Base-by-base conservation (phyloP, 2,888 invertebrate species). In the Oxytorus armatus region DNA sequence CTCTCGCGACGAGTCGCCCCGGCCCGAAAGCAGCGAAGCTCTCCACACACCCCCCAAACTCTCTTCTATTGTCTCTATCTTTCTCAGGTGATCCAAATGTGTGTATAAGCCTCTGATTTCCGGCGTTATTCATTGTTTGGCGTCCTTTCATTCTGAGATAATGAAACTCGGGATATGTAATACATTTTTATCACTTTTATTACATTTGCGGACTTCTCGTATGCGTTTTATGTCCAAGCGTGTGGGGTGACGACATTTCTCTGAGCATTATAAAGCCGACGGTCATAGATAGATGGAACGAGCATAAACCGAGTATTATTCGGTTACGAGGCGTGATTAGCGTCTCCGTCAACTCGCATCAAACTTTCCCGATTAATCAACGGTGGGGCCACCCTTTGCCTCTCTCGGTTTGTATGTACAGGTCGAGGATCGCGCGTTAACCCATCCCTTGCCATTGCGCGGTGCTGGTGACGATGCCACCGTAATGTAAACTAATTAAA, bases 401-500 rank as follows among this genome's bases (percentile, higher is more conserved):
- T 66, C 57, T 16, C 61, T 70, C 79, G 14, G 33, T 66, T 8
- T 47, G 59, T 55, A 63, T 55, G 42, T 55, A 23, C n/a, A 44
- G 25, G 14, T 16, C 5, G 49, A 78, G 76, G 76, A 77, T 68
- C 69, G 78, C 72, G 53, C 55, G 75, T 57, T 75, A 63, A 63
- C 57, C 70, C 83, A 76, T 74, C 82, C 83, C 85, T 82, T 83
- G 88, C 86, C 86, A 55, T 73, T 57, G 73, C 68, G 82, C 85
- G 86, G 84, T 77, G 51, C 77, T 86, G 85, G 88, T 89, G 90
- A 90, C 89, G 90, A 89, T 89, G 88, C 87, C 85, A 85, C 87
- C 87, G 87, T 91, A 90, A 91, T 91, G 90, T 90, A 90, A 91
- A 91, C 91, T 91, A 91, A 91, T 91, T 91, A 91, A 91, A 91